Evolutionary conservation across 2,888 invertebrate species (phyloP).

Genomic region (Pyrrhia umbra): DNA sequence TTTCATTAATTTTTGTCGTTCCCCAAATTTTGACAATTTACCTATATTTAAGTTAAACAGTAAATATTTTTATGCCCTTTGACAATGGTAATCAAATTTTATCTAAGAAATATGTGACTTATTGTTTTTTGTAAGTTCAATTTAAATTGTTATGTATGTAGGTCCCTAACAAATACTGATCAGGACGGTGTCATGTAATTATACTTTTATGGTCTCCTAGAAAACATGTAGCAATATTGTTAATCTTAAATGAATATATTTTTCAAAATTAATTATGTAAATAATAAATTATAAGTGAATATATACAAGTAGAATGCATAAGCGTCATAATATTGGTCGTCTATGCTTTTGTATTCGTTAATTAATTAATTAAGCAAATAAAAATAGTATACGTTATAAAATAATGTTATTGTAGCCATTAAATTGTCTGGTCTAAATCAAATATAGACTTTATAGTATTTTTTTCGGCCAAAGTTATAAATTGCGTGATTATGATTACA

Average conservation of each 20-base stretch:
- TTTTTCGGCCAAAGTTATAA: too few relatives aligned
- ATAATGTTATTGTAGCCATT: conserved; percentile 13
- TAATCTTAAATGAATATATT: conserved; percentile 7
- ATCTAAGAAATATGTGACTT: too few relatives aligned
- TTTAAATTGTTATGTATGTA: not conserved
- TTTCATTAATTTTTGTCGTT: too few relatives aligned
- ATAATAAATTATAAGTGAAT: not conserved
- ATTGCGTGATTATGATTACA: too few relatives aligned
- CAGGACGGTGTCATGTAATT: too few relatives aligned
- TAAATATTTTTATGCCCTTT: too few relatives aligned
- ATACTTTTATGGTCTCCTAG: not conserved
- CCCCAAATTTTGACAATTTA: too few relatives aligned
- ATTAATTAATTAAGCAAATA: conserved; percentile 12
- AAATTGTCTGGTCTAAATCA: conserved; percentile 1
- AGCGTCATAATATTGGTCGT: conserved; percentile 18
- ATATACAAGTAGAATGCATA: not conserved
- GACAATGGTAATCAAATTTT: too few relatives aligned
- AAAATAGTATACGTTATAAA: conserved; percentile 1
- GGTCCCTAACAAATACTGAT: not conserved
- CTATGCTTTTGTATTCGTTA: not conserved
- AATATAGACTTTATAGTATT: too few relatives aligned
- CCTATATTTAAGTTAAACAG: too few relatives aligned
- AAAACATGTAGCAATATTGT: not conserved
- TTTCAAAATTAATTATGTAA: not conserved
- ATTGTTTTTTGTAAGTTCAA: too few relatives aligned